Evolutionary conservation across 1,140 invertebrate species (phyloP), one percentile per base, ranked within the genome.

Genomic region (Hermatobates lingyangjiaoensis): DNA sequence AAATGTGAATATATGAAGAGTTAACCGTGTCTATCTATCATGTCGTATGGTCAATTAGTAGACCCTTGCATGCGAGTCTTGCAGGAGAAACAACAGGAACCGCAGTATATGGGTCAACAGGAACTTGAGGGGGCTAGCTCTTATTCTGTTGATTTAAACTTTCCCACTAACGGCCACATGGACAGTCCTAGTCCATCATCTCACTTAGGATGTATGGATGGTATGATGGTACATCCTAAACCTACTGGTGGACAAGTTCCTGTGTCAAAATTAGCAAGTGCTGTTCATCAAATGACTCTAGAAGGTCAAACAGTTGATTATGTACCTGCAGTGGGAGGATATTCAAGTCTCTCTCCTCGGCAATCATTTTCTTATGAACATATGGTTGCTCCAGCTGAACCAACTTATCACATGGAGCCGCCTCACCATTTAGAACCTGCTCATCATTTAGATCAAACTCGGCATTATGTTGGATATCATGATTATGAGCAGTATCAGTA

Each of bases 241-340:
- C 21, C 10, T 40, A 49, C 12, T 48, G 12, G 2, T 48, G 23
- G 4, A 59, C 58, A 18, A 42, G 72, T 71, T 69, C 73, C 51
- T 76, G 73, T 77, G 27, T 76, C 75, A 38, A 78, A 79, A 64
- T 72, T 77, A n/a, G 71, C 77, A 18, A 67, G 76, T 51, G 76
- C 79, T 62, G 70, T 79, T 23, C 73, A 75, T 50, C 76, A 79
- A 64, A 70, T 79, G 66, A 75, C 75, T 57, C 73, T 77, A 47
- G 75, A 78, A 62, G 70, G 70, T 45, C 63, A 70, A 56, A 49
- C 58, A n/a, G 56, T 54, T 14, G 56, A 58, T 48, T 58, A 58
- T 53, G 54, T 57, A 10, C 45, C 56, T 42, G 51, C 55, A 15
- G 48, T 45, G 14, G 54, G 51, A 25, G 38, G 46, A 18, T 54